phyloP scores from a whole-genome alignment of 2,888 invertebrate species.

The Luffia ferchaultella region DNA sequence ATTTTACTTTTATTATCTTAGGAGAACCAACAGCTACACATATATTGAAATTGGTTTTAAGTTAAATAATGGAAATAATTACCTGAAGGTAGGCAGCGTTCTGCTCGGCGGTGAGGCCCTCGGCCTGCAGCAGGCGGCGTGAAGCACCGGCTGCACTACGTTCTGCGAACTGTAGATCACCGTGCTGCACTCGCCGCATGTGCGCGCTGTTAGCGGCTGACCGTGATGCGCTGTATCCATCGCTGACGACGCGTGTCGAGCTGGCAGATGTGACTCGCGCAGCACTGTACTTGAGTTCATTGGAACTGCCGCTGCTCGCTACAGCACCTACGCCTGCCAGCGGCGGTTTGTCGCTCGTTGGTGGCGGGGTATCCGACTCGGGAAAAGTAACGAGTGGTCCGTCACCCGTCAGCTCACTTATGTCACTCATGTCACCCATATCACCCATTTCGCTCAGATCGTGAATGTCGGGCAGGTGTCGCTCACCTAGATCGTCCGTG shows the following conservation, averaged over 20 bases:
- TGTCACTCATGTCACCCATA: conserved; percentile 57
- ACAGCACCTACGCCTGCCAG: conserved; percentile 47
- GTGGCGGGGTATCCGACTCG: conserved; percentile 78
- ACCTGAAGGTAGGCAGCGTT: conserved; percentile 85
- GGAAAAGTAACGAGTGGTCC: conserved; percentile 85
- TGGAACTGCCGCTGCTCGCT: conserved; percentile 53
- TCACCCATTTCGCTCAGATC: conserved; percentile 58
- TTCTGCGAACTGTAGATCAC: conserved; percentile 84
- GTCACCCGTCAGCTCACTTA: conserved; percentile 46
- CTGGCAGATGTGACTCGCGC: conserved; percentile 80
- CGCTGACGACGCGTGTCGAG: conserved; percentile 79
- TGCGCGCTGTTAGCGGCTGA: conserved; percentile 55
- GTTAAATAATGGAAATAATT: conserved; percentile 25
- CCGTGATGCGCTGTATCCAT: conserved; percentile 79
- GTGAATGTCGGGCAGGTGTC: conserved; percentile 51
- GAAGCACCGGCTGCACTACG: conserved; percentile 80
- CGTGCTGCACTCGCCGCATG: conserved; percentile 74
- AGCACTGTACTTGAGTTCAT: conserved; percentile 84
- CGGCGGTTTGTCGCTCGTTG: conserved; percentile 51
- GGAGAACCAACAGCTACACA: no score
- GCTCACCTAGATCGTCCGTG: conserved; percentile 57
- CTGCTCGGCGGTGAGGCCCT: conserved; percentile 87
- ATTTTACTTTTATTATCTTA: no score
- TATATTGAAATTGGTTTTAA: no score
- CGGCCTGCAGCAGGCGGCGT: conserved; percentile 81